Conservation (phyloP, 1,140 invertebrate genomes). For the Vanessa tameamea region DNA sequence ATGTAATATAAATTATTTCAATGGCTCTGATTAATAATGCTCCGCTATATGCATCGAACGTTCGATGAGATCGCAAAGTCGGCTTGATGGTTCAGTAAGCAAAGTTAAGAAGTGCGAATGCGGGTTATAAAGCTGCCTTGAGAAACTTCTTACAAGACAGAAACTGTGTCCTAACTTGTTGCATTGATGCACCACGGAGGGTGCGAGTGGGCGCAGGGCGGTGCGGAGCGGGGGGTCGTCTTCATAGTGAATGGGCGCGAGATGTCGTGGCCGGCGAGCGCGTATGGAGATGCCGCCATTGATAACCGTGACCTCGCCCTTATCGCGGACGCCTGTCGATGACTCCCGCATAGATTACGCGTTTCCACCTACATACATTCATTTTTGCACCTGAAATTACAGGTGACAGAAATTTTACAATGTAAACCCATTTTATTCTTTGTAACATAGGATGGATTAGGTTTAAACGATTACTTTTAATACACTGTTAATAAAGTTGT, state of each 20-base stretch:
- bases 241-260: slow-evolving; percentile 78
- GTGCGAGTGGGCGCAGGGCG: slow-evolving; percentile 45
- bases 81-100: background rate
- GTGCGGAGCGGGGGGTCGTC: slow-evolving; percentile 51
- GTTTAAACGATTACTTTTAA: too few relatives aligned
- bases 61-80: background rate
- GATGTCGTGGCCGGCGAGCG: slow-evolving; percentile 71
- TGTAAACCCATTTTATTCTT: too few relatives aligned
- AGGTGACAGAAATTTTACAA: background rate
- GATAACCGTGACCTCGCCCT: slow-evolving; percentile 76
- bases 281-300: slow-evolving; percentile 78
- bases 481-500: background rate
- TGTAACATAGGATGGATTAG: too few relatives aligned
- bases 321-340: slow-evolving; percentile 62
- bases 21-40: background rate
- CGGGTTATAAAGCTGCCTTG: slow-evolving; percentile 24
- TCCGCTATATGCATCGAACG: background rate
- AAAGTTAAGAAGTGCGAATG: slow-evolving; percentile 10
- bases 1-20: slow-evolving; percentile 23
- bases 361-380: slow-evolving; percentile 26
- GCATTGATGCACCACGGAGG: slow-evolving; percentile 74
- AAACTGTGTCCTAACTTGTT: slow-evolving; percentile 74
- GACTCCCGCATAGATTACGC: slow-evolving; percentile 47
- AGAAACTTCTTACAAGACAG: slow-evolving; percentile 64
- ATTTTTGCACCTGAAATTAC: slow-evolving; percentile 16